phyloP scores from a whole-genome alignment of 2,797 vertebrate species.

The Thaleichthys pacificus region DNA sequence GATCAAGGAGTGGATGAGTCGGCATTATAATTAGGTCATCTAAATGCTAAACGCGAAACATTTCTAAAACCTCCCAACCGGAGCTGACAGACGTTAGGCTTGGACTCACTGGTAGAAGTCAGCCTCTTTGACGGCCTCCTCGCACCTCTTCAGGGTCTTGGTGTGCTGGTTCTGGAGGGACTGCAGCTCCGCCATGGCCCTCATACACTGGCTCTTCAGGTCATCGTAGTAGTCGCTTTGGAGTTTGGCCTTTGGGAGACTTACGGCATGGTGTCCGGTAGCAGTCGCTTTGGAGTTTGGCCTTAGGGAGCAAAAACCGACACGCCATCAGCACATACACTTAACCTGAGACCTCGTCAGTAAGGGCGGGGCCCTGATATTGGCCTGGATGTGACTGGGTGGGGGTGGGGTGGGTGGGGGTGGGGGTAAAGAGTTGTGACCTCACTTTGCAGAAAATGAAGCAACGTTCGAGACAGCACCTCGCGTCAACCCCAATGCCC shows the following conservation, averaged over 20 bases:
- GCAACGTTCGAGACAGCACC: too few species aligned
- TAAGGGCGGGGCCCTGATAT: slow-evolving; percentile 9
- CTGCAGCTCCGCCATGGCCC: slow-evolving; percentile 95
- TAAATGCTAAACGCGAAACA: not conserved
- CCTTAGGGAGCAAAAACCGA: slow-evolving; percentile 63
- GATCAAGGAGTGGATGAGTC: not conserved
- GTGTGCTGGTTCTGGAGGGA: slow-evolving; percentile 97
- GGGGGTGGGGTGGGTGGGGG: too few species aligned
- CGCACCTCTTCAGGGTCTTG: slow-evolving; percentile 93
- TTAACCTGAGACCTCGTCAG: slow-evolving; percentile 21
- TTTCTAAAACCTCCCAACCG: too few species aligned
- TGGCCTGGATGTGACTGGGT: too few species aligned
- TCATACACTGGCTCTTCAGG: slow-evolving; percentile 94
- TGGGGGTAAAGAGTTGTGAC: too few species aligned
- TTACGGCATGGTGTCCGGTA: slow-evolving; percentile 65
- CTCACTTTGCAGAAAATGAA: too few species aligned
- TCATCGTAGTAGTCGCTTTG: slow-evolving; percentile 93
- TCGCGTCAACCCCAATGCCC: too few species aligned
- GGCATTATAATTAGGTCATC: not conserved
- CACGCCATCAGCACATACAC: slow-evolving; percentile 12
- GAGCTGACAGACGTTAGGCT: not conserved
- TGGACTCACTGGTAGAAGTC: slow-evolving; percentile 97
- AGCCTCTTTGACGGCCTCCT: slow-evolving; percentile 96
- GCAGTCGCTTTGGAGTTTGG: slow-evolving; percentile 91
- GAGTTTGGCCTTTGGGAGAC: slow-evolving; percentile 83